Base-by-base conservation (phyloP, 2,888 invertebrate species). In the Cheilosia scutellata region DNA sequence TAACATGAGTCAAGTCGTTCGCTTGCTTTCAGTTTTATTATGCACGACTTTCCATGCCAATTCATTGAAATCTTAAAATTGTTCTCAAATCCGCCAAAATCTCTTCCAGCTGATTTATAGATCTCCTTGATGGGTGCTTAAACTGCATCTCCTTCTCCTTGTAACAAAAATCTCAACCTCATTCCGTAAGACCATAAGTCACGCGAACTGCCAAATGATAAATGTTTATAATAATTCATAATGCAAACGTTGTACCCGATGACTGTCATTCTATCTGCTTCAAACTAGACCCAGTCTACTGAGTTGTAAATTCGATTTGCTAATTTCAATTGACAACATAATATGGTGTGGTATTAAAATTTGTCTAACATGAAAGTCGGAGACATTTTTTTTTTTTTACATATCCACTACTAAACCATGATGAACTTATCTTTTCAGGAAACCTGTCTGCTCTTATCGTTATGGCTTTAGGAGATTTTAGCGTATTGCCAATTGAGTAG, bases 211-310 rank as follows among this genome's bases (percentile, higher is more conserved):
- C 6, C 1, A 1, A 20, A 13, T 16, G 16, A 44, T 2, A 1
- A 37, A 37, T 44, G n/a, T 5, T 2, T 44, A n/a, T 16, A n/a
- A 5, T 6, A 44, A 16, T 62, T 31, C 51, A 53, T 6, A 42
- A 44, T 62, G 40, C 72, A 62, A 53, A 33, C 42, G 9, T 29
- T 51, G n/a, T 25, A 60, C 62, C n/a, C 62, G 53, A 37, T 42
- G 72, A 62, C 62, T 72, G 40, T 7, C 27, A 60, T 53, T 51
- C 6, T 49, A 72, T 53, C 51, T 42, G 20, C 37, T 51, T 62
- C 51, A 20, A 72, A 62, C 72, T 42, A 72, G 72, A 72, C 62
- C 25, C 40, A 5, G 11, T 16, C n/a, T n/a, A 42, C 2, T 31
- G 6, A 40, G 42, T 42, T 68, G 42, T 31, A 55, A 55, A 68